Evolutionary conservation across 1,140 invertebrate genomes (phyloP).

Genomic region (Drosophila punjabiensis): DNA sequence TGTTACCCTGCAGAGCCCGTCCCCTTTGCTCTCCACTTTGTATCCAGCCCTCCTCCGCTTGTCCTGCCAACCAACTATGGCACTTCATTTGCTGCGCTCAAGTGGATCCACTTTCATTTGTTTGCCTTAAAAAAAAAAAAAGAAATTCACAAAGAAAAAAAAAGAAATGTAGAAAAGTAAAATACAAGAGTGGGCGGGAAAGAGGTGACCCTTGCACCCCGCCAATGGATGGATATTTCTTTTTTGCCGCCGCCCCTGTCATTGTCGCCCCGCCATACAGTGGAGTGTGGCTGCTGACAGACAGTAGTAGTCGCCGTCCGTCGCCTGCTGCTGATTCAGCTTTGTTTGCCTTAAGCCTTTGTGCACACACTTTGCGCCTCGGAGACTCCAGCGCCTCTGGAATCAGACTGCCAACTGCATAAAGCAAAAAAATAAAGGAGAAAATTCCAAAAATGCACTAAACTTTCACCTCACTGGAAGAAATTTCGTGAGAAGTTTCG

Average conservation of each 20-base stretch:
- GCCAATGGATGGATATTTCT: constrained; percentile 60
- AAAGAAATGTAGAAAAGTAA: constrained; percentile 3
- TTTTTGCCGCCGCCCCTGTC: constrained; percentile 27
- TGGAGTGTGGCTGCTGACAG: constrained; percentile 70
- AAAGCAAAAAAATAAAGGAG: constrained; percentile 40
- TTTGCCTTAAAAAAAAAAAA: constrained; percentile 66
- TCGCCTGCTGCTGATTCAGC: constrained; percentile 76
- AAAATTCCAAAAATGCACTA: constrained; percentile 62
- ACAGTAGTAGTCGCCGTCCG: constrained; percentile 49
- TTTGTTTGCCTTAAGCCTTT: constrained; percentile 84
- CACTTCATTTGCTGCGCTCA: constrained; percentile 84
- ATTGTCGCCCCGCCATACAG: constrained; percentile 76
- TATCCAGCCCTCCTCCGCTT: constrained; percentile 16
- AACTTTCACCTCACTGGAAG: constrained; percentile 30
- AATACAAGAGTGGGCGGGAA: constrained; percentile 10
- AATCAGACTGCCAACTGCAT: constrained; percentile 58
- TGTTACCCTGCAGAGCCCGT: not conserved
- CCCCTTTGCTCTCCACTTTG: not conserved
- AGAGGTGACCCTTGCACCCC: constrained; percentile 13
- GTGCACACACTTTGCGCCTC: constrained; percentile 82
- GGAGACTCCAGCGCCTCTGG: constrained; percentile 29
- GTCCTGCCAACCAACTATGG: constrained; percentile 50
- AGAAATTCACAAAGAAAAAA: not conserved
- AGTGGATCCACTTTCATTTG: constrained; percentile 85
- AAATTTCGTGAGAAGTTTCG: not conserved